These are phyloP conservation scores for Tenthredo mesomela DNA, from an alignment of 2,888 invertebrate genomes.

Conservation along the genomic window DNA sequence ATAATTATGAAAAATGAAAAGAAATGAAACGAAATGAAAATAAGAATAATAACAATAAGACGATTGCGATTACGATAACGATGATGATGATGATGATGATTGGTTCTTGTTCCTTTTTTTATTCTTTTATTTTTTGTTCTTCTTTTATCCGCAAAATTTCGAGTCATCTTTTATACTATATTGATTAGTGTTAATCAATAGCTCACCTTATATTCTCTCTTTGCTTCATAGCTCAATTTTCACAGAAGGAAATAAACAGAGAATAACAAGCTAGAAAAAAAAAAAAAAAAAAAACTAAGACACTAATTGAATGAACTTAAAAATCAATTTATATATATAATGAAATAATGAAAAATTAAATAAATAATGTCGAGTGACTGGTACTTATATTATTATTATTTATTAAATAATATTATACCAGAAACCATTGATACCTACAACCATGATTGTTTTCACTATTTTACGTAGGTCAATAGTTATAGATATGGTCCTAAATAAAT, in stretches of 20 bases:
- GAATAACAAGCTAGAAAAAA: too few species aligned
- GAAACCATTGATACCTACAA: slow-evolving; percentile 46
- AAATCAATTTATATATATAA: background rate
- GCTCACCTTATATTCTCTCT: too few species aligned
- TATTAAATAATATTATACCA: slow-evolving; percentile 16
- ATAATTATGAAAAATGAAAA: background rate
- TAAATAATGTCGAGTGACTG: background rate
- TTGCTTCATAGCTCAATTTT: too few species aligned
- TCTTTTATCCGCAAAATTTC: background rate
- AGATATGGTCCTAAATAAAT: slow-evolving; percentile 5
- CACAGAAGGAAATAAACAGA: too few species aligned
- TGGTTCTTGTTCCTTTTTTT: background rate
- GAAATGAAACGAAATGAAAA: background rate
- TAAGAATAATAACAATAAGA: background rate
- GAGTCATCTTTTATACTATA: background rate
- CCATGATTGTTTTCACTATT: slow-evolving; percentile 61
- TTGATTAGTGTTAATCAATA: background rate
- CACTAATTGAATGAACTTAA: too few species aligned
- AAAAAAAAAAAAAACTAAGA: too few species aligned
- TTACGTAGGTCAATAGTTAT: slow-evolving; percentile 52
- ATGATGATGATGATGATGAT: background rate
- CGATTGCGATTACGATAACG: background rate
- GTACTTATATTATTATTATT: slow-evolving; percentile 38
- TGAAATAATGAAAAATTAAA: background rate
- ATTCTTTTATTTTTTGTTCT: too few species aligned